phyloP scores from a whole-genome alignment of 1,140 invertebrate species.

The Zaprionus nigranus region DNA sequence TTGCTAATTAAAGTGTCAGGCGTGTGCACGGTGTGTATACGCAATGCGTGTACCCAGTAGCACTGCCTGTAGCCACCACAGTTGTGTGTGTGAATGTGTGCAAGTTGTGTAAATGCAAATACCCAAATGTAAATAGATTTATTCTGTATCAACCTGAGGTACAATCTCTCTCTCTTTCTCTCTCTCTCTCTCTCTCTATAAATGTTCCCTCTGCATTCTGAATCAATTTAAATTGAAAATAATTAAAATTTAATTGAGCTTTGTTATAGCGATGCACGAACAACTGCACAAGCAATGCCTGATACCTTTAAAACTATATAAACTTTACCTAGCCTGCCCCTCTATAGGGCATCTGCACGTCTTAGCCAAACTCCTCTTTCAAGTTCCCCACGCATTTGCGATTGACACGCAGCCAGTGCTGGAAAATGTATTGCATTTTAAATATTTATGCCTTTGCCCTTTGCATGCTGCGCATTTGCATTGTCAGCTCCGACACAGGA shows the following conservation, averaged over 20 bases:
- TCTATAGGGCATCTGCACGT: not conserved
- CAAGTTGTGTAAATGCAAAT: not conserved
- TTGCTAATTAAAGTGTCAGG: slow-evolving; percentile 61
- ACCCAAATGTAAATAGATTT: slow-evolving; percentile 6
- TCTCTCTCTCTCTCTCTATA: not conserved
- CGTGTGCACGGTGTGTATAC: slow-evolving; percentile 49
- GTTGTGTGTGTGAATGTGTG: not conserved
- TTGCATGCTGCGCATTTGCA: slow-evolving; percentile 17
- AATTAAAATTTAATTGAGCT: slow-evolving; percentile 3
- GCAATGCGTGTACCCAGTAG: slow-evolving; percentile 31
- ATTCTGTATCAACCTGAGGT: not conserved
- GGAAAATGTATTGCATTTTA: slow-evolving; percentile 34
- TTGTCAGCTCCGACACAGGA: slow-evolving; percentile 3
- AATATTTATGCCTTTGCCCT: slow-evolving; percentile 26
- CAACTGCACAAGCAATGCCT: not conserved
- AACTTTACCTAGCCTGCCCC: not conserved
- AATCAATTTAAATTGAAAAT: slow-evolving; percentile 8
- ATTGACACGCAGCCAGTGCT: slow-evolving; percentile 14
- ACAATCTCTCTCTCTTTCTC: not conserved
- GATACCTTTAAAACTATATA: not conserved
- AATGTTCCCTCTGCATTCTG: not conserved
- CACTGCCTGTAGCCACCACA: slow-evolving; percentile 16
- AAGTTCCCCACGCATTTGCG: not conserved
- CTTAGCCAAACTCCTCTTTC: not conserved
- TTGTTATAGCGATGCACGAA: not conserved